Percentiles rank a stretch among this genome's conserved stretches.
Evolutionary conservation across 2,797 vertebrate genomes (phyloP).

Genomic region (Sebastes kiyomatsui): DNA sequence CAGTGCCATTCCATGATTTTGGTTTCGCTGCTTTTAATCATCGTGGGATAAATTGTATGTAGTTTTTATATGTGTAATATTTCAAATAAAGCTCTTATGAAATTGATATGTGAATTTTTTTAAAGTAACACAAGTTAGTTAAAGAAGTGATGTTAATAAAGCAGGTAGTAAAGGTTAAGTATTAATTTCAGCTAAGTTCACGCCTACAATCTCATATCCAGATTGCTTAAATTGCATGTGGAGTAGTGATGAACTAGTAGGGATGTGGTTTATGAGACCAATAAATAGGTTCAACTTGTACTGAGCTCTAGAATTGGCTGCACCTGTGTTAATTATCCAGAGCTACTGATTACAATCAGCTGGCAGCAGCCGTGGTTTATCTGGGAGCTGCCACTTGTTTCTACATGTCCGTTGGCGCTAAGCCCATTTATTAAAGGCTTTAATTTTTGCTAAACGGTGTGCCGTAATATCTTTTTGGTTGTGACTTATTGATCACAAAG

Average conservation of each 20-base stretch:
- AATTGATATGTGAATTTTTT: slow-evolving; percentile 38
- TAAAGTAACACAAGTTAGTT: too few relatives aligned
- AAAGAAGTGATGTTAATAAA: not conserved
- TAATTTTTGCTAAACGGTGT: not conserved
- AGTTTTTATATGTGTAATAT: slow-evolving; percentile 99
- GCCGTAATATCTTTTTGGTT: not conserved
- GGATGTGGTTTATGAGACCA: not conserved
- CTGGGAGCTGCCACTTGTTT: not conserved
- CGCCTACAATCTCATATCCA: not conserved
- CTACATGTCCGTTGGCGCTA: accelerated
- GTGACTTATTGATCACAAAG: too few relatives aligned
- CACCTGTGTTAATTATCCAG: not conserved
- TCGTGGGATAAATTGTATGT: slow-evolving; percentile 92
- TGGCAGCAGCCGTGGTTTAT: not conserved
- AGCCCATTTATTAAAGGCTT: not conserved
- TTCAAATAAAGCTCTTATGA: slow-evolving; percentile 96
- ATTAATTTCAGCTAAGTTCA: not conserved
- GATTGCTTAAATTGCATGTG: not conserved
- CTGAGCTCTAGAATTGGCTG: not conserved
- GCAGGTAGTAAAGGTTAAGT: not conserved
- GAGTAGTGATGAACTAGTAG: too few relatives aligned
- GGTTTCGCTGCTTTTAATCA: slow-evolving; percentile 89
- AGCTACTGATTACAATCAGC: not conserved
- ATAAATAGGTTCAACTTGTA: not conserved
- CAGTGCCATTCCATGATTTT: slow-evolving; percentile 80